These are phyloP conservation scores for Zele albiditarsus DNA, from an alignment of 2,888 invertebrate species.

Conservation along the genomic window DNA sequence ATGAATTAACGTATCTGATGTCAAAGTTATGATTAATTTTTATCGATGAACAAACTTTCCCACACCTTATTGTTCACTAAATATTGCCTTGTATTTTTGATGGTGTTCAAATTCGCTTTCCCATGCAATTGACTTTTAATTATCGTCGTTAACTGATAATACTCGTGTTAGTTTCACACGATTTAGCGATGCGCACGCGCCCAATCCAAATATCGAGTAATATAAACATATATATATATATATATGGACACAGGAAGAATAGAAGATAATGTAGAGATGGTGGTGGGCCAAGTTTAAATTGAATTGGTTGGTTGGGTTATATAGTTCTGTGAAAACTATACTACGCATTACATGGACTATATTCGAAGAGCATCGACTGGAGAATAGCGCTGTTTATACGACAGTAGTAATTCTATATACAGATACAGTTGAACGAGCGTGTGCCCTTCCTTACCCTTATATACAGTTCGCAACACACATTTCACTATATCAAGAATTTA, in stretches of 20 bases:
- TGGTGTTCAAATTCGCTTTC: slow-evolving; percentile 59
- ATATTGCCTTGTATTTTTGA: not conserved
- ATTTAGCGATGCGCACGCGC: slow-evolving; percentile 68
- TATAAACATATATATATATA: not conserved
- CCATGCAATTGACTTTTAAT: slow-evolving; percentile 71
- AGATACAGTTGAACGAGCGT: slow-evolving; percentile 66
- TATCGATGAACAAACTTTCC: too few species aligned
- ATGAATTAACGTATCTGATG: too few species aligned
- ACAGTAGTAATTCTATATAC: slow-evolving; percentile 65
- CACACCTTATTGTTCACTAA: too few species aligned
- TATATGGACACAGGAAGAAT: not conserved
- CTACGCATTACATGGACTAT: slow-evolving; percentile 49
- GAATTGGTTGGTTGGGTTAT: slow-evolving; percentile 67
- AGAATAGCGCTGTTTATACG: slow-evolving; percentile 69
- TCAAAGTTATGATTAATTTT: too few species aligned
- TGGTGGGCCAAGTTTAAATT: slow-evolving; percentile 69
- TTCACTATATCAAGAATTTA: not conserved
- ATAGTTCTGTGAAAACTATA: slow-evolving; percentile 54
- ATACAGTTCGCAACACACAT: not conserved
- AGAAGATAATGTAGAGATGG: not conserved
- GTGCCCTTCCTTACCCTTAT: slow-evolving; percentile 1
- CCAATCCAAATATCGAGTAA: slow-evolving; percentile 39
- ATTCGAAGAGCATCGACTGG: slow-evolving; percentile 71
- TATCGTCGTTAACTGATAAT: slow-evolving; percentile 70
- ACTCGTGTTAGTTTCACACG: slow-evolving; percentile 72